Evolutionary conservation across 1,140 invertebrate genomes (phyloP), one percentile per base, ranked within the genome.

Genomic region (Charaxes varanes): DNA sequence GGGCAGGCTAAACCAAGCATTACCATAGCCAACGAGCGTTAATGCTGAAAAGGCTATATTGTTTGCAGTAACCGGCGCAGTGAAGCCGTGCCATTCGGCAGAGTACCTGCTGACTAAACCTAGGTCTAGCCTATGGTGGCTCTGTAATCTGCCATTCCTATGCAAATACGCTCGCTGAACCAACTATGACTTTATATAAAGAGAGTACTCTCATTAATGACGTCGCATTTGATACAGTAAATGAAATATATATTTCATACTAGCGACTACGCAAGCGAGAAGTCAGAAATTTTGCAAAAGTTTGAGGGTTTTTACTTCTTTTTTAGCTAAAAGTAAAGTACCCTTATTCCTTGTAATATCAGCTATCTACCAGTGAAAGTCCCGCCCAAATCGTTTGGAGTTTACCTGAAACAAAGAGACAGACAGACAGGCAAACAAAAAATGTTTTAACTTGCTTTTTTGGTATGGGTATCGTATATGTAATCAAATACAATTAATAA

Each of bases 61-160:
- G 46, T 49, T 47, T 28, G 30, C 33, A 38, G 34, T 52, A 47
- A 47, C 49, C 15, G 43, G 23, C 6, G 30, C 19, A 28, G 31
- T 40, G 60, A 53, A 51, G 41, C 53, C 49, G 52, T 43, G 41
- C 42, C 37, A 56, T 55, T 54, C 32, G 36, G 37, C 33, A 68
- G 63, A n/a, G n/a, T n/a, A n/a, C n/a, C n/a, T n/a, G n/a, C 70
- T 70, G 62, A 48, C 55, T 64, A 60, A 56, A 65, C 52, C 71
- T 63, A 62, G 63, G 58, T 69, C 68, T 62, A 46, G 73, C 70
- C 73, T 74, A 76, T 68, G 61, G 59, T 70, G 60, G 60, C 63
- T 68, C 70, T 63, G 62, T 72, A 77, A 80, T 80, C 76, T 70
- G 64, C 76, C 72, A 80, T 80, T 80, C 76, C 76, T 69, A 77